Base-by-base conservation (phyloP, 1,140 invertebrate species). In the Aricia agestis region DNA sequence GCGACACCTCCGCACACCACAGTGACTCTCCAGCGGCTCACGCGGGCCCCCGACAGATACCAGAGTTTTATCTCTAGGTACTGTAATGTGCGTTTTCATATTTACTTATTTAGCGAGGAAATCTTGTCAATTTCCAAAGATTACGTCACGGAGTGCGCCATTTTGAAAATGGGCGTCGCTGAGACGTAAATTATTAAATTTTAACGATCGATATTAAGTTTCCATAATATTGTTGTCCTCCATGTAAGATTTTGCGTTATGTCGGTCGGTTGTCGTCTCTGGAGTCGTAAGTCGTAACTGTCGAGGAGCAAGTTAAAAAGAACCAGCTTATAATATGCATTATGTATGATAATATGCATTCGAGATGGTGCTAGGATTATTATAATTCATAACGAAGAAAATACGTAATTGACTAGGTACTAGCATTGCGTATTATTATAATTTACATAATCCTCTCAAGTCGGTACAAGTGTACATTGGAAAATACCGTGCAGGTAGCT, bases 111-210 rank as follows among this genome's bases (percentile, higher is more conserved):
- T 17, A 17, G 31, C 31, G 31, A 36, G 13, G 32, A 42, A 41
- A 67, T 67, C 32, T 67, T 69, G 42, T 61, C 52, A 32, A 59
- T 36, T 61, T 69, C 25, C 25, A n/a, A 52, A 32, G 19, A 70
- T 73, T 73, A 67, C 72, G 72, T 73, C 72, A 69, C 32, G 58
- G n/a, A 69, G 45, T 72, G 65, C 76, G 82, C 82, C 82, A 83
- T 83, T 76, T 83, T 83, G 82, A 74, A 83, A 83, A 76, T 74
- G 76, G 72, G 82, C 82, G 78, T 80, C 78, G 66, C 73, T 63
- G 6, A 18, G 18, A 63, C 9, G 17, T 63, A 31, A 63, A 63
- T 63, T 63, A 63, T 63, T 59, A 63, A 63, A 63, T 25, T 63
- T 63, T 63, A 63, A 63, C 59, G 59, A 63, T 63, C 59, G 18